A percentile compares a stretch with the other conserved stretches of the same genome.
These are phyloP conservation scores for Aphrophora alni DNA, from an alignment of 2,888 invertebrate genomes.

Conservation along the genomic window DNA sequence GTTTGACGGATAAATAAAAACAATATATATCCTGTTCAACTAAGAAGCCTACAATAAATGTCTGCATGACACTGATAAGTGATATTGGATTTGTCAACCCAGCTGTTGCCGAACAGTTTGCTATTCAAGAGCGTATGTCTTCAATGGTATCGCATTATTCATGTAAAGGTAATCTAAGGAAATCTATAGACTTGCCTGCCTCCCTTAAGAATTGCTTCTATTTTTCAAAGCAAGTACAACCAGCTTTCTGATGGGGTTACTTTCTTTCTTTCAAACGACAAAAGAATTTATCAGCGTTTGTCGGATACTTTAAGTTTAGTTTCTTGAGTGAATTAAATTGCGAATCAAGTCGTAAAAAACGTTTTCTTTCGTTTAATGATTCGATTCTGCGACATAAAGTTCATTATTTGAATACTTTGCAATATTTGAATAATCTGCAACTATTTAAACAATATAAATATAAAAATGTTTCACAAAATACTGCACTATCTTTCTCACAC, in stretches of 20 bases:
- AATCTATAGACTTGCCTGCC: neutral
- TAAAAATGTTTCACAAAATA: no score
- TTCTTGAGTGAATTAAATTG: neutral
- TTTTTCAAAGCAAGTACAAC: neutral
- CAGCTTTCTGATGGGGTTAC: neutral
- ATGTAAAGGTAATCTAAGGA: neutral
- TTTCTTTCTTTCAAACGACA: neutral
- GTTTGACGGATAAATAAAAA: no score
- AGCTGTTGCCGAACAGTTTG: neutral
- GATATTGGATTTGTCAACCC: neutral
- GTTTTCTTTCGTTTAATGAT: no score
- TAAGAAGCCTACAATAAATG: no score
- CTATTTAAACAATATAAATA: no score
- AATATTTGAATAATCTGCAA: no score
- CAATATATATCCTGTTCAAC: no score
- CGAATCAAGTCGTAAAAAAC: no score
- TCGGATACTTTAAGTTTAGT: neutral
- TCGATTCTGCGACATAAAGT: no score
- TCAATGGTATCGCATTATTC: neutral
- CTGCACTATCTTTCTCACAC: no score
- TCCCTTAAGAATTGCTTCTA: neutral
- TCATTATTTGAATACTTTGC: no score
- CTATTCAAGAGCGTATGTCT: neutral
- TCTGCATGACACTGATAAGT: neutral
- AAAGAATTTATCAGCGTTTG: neutral